phyloP scores from a whole-genome alignment of 1,140 invertebrate species.

The Cylas formicarius region DNA sequence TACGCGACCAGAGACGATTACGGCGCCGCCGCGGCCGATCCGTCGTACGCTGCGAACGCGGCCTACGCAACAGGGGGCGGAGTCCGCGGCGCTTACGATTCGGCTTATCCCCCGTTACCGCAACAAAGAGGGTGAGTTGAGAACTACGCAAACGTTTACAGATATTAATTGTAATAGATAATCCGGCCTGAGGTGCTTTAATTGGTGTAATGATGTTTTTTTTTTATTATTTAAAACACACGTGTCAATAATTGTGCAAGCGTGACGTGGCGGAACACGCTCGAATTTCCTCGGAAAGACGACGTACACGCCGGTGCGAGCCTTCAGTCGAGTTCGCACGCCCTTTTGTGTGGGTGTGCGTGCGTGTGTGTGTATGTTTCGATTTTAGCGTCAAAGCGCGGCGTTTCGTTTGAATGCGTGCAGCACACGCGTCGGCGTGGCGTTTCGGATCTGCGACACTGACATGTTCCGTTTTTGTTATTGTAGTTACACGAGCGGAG shows the following conservation, averaged over 20 bases:
- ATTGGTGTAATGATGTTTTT: no score
- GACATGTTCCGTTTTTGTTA: conserved; percentile 25
- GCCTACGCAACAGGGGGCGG: conserved; percentile 18
- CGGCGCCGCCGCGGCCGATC: conserved; percentile 17
- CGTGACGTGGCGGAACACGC: no score
- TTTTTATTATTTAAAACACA: no score
- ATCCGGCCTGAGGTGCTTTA: no score
- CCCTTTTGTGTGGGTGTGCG: no score
- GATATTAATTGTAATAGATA: neutral
- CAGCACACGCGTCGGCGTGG: neutral
- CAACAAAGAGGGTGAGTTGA: conserved; percentile 38
- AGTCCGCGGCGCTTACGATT: conserved; percentile 29
- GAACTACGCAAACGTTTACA: neutral
- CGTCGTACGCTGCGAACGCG: conserved; percentile 5
- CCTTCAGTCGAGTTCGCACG: no score
- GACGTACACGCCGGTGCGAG: no score
- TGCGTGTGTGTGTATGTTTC: no score
- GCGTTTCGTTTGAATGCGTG: neutral
- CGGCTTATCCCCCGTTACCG: conserved; percentile 37
- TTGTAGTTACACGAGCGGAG: conserved; percentile 40
- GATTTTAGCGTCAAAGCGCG: no score
- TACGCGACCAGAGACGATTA: conserved; percentile 13
- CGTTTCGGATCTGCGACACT: conserved; percentile 6
- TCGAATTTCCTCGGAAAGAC: no score
- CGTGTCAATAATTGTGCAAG: no score